Conservation (phyloP, 2,888 invertebrate genomes). For the Halictus ligatus region DNA sequence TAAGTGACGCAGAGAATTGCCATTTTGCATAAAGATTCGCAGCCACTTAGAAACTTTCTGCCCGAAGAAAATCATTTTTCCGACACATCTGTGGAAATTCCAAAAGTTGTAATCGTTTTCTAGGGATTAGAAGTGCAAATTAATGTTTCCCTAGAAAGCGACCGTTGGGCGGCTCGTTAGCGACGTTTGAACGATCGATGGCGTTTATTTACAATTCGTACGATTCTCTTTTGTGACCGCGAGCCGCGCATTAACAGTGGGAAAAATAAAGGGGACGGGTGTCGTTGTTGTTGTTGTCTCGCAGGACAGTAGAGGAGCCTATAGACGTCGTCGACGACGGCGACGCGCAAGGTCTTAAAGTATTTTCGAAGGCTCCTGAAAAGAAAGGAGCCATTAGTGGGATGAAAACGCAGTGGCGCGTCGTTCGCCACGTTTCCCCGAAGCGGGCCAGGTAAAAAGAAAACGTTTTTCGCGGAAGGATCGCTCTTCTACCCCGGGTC, state of each 20-base stretch:
- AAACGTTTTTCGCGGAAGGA: conserved; percentile 66
- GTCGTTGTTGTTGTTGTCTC: conserved; percentile 29
- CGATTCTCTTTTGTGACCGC: conserved; percentile 16
- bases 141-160: neutral
- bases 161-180: neutral
- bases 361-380: conserved; percentile 45
- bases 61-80: neutral
- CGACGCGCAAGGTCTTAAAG: conserved; percentile 32
- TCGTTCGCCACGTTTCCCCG: conserved; percentile 58
- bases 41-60: neutral
- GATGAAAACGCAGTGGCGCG: conserved; percentile 57
- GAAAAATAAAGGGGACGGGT: conserved; percentile 27
- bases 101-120: neutral
- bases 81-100: neutral
- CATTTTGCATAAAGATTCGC: neutral
- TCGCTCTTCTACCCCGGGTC: conserved; percentile 9
- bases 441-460: conserved; percentile 63
- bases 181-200: conserved; percentile 4
- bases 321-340: neutral
- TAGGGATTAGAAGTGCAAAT: neutral
- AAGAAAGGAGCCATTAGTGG: conserved; percentile 62
- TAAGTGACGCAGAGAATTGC: neutral
- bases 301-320: conserved; percentile 9
- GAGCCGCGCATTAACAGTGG: conserved; percentile 6
- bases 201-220: conserved; percentile 37